phyloP scores from a whole-genome alignment of 2,888 invertebrate genomes.

The Sipha maydis region DNA sequence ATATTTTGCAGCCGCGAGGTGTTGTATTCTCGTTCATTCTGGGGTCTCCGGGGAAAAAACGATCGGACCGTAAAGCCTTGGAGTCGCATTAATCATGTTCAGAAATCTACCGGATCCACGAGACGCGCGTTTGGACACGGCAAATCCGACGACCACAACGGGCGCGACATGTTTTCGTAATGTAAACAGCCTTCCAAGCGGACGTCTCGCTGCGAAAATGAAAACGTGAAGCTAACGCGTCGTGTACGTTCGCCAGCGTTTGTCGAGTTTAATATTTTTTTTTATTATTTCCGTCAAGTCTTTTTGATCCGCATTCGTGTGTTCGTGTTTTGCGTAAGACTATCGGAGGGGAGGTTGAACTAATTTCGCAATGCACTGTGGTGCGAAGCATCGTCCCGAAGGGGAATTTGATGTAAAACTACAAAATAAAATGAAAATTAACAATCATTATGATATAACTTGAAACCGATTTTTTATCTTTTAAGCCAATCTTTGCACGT shows the following conservation, averaged over 20 bases:
- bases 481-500: not conserved
- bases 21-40: not conserved
- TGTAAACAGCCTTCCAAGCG: no score
- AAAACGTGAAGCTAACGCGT: not conserved
- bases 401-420: not conserved
- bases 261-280: constrained; percentile 31
- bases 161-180: no score
- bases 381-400: not conserved
- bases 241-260: not conserved
- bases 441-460: no score
- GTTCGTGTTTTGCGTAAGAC: not conserved
- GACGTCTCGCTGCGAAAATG: no score
- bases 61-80: constrained; percentile 4
- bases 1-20: no score
- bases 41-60: constrained; percentile 3
- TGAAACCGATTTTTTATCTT: no score
- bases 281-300: not conserved
- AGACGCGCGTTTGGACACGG: no score
- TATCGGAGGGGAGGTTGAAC: not conserved
- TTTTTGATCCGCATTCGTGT: not conserved
- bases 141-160: no score
- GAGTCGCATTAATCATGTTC: constrained; percentile 13
- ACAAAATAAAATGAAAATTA: not conserved
- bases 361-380: not conserved
- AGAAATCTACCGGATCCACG: not conserved